These are phyloP conservation scores for Dasysyrphus albostriatus DNA, from an alignment of 2,888 invertebrate species.

Conservation along the genomic window DNA sequence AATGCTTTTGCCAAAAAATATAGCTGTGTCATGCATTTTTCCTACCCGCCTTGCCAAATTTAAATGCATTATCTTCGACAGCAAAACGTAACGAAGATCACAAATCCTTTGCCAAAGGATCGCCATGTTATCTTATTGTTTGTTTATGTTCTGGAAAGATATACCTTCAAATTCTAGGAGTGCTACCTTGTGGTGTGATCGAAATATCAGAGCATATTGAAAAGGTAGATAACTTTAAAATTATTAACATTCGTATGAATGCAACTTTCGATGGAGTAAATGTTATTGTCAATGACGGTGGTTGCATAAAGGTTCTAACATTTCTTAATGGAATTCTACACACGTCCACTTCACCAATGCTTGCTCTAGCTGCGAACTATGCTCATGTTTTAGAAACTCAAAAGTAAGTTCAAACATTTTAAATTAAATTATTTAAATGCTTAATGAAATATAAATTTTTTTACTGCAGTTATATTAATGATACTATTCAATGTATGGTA, in stretches of 20 bases:
- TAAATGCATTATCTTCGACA: conserved; percentile 85
- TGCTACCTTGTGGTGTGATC: conserved; percentile 91
- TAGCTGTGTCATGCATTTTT: conserved; percentile 85
- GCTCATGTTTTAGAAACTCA: conserved; percentile 89
- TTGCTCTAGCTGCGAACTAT: conserved; percentile 88
- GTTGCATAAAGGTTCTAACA: conserved; percentile 87
- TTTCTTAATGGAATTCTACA: conserved; percentile 82
- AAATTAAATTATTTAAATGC: no score
- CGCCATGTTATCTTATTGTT: conserved; percentile 91
- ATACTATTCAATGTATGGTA: conserved; percentile 91
- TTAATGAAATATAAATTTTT: no score
- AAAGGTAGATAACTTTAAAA: conserved; percentile 86
- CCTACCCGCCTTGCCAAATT: conserved; percentile 85
- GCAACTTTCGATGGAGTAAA: conserved; percentile 89
- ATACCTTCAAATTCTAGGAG: conserved; percentile 92
- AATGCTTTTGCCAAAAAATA: conserved; percentile 77
- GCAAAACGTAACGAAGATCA: conserved; percentile 85
- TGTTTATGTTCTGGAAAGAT: conserved; percentile 90
- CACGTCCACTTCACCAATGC: conserved; percentile 81
- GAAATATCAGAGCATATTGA: conserved; percentile 86
- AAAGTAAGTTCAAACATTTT: conserved; percentile 80
- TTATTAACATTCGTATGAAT: conserved; percentile 88
- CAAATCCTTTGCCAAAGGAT: conserved; percentile 86
- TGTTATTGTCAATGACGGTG: conserved; percentile 86
- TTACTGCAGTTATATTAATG: conserved; percentile 85